Evolutionary conservation across 2,888 invertebrate genomes (phyloP), one percentile per base, ranked within the genome.

Genomic region (Minunthozetes semirufus): DNA sequence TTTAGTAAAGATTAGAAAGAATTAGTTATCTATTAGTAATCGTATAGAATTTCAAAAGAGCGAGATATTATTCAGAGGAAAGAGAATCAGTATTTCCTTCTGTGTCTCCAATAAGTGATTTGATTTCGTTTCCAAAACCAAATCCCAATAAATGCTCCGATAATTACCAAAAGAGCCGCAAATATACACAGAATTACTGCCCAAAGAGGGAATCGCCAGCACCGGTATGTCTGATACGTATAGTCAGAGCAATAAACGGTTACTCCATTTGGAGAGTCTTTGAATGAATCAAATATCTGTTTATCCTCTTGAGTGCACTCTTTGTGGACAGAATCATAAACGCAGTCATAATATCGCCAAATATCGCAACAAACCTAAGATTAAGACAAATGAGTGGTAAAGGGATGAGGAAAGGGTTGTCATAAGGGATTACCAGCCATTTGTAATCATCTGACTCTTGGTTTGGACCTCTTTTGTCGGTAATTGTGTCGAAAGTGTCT

Each of bases 401-500:
- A 42, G 42, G 13, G 42, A 1, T 42, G 13, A 13, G 42, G 42
- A 42, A 1, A 42, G 42, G 42, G 13, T 13, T n/a, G 19, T 53
- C n/a, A n/a, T n/a, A n/a, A n/a, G n/a, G n/a, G 22, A n/a, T 29
- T 70, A 70, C 70, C 46, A 46, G 11, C 25, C 38, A 8, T 27
- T 70, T 70, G 70, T 70, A 70, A 6, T 70, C 22, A 4, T 70
- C 70, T 3, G 46, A 46, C 22, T 70, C 70, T 5, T 70, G 70
- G 5, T 38, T 25, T 13, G 48, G 46, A 17, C 22, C 25, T 22
- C 48, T 70, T 19, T 48, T 6, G 13, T 2, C 22, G 0, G 25
- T 11, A 9, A 70, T 70, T 25, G 15, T 22, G 13, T 46, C 70
- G 13, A 48, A 25, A 8, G 46, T 25, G 48, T 42, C 22, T 27